These are phyloP conservation scores for Drosophila flavopinicola DNA, from an alignment of 2,888 invertebrate genomes.

Conservation along the genomic window DNA sequence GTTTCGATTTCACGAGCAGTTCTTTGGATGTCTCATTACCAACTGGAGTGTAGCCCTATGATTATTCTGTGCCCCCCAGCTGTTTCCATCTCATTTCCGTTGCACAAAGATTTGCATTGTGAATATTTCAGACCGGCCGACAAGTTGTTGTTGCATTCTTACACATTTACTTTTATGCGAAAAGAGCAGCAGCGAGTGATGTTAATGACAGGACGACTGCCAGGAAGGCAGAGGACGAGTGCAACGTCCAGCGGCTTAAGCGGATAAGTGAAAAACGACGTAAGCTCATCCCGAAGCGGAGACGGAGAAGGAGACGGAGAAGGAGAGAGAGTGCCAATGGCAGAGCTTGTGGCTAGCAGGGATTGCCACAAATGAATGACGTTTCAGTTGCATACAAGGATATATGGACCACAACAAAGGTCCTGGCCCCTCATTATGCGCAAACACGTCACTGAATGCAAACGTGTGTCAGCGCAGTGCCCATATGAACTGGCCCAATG, in stretches of 20 bases:
- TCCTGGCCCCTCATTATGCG: slow-evolving; percentile 55
- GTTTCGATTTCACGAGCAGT: not conserved
- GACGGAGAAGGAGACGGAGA: no score
- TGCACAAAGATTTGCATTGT: slow-evolving; percentile 54
- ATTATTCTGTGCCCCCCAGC: slow-evolving; percentile 23
- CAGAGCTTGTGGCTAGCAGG: slow-evolving; percentile 24
- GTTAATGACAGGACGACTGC: slow-evolving; percentile 47
- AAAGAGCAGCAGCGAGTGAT: slow-evolving; percentile 20
- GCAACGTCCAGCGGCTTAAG: slow-evolving; percentile 33
- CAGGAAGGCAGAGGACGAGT: slow-evolving; percentile 8
- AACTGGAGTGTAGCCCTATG: slow-evolving; percentile 16
- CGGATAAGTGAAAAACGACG: slow-evolving; percentile 57
- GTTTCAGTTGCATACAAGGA: slow-evolving; percentile 46
- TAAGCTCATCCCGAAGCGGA: slow-evolving; percentile 27
- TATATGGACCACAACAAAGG: slow-evolving; percentile 60
- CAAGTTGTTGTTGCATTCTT: slow-evolving; percentile 1
- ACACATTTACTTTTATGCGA: slow-evolving; percentile 20
- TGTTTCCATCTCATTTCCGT: slow-evolving; percentile 37
- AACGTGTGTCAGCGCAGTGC: slow-evolving; percentile 4
- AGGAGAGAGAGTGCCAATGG: not conserved
- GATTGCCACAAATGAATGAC: slow-evolving; percentile 62
- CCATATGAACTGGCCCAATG: slow-evolving; percentile 29
- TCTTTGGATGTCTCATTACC: not conserved
- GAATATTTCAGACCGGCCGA: slow-evolving; percentile 32
- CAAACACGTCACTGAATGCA: slow-evolving; percentile 50